Evolutionary conservation across 1,140 invertebrate species (phyloP).

Genomic region (Leptoteleia sp.): DNA sequence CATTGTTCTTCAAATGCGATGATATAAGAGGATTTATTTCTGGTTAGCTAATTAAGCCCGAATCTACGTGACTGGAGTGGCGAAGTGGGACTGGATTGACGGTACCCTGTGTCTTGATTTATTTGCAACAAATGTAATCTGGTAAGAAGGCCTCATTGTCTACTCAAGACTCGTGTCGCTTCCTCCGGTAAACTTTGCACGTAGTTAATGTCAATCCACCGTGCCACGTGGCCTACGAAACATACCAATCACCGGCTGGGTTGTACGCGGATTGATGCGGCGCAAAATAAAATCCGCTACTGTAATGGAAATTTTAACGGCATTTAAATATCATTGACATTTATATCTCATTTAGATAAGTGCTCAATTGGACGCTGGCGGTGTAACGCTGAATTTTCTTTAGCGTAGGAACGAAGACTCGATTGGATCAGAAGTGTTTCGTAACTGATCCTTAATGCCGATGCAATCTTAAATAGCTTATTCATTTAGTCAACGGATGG

Average conservation of each 20-base stretch:
- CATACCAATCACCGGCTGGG: constrained; percentile 46
- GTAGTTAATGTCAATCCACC: constrained; percentile 55
- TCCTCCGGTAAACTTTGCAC: constrained; percentile 58
- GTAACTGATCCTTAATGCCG: no score
- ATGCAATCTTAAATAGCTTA: no score
- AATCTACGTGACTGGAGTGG: constrained; percentile 36
- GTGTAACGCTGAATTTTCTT: no score
- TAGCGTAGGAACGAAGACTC: no score
- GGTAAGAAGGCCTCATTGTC: constrained; percentile 49
- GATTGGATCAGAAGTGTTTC: no score
- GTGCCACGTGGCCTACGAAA: constrained; percentile 40
- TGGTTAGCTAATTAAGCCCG: constrained; percentile 26
- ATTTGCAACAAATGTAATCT: constrained; percentile 55
- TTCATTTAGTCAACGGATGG: no score
- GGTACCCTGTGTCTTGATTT: constrained; percentile 40
- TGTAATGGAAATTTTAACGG: constrained; percentile 16
- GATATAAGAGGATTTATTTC: constrained; percentile 35
- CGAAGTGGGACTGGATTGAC: constrained; percentile 14
- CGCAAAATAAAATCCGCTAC: constrained; percentile 20
- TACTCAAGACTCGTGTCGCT: constrained; percentile 41
- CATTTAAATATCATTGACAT: background rate
- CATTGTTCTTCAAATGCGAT: constrained; percentile 10
- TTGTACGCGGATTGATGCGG: constrained; percentile 44
- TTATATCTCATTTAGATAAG: background rate
- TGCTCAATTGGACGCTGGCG: no score